Evolutionary conservation across 1,140 invertebrate genomes (phyloP), one percentile per base, ranked within the genome.

Genomic region (Lasaia peninsularis): DNA sequence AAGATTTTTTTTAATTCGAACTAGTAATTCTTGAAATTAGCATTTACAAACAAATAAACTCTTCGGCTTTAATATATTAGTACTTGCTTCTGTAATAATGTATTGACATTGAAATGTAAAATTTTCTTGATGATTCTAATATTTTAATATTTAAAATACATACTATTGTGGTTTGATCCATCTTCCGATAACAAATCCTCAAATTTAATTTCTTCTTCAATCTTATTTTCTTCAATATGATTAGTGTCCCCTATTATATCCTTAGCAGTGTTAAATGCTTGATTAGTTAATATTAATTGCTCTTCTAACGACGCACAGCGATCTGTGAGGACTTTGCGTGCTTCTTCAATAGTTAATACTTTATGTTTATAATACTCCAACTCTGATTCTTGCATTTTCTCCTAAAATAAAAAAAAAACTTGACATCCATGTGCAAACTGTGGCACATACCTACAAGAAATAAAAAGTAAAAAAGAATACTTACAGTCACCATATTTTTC

Each of bases 291-390:
- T n/a, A 83, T 34, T 14, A 86, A 55, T 11, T 65, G 75, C 59
- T 69, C 77, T 66, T 88, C 82, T 52, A 88, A 54, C 35, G 65
- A 14, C 71, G 69, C 73, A 58, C 77, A 88, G n/a, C 69, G 73
- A 12, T 77, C 73, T 20, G 74, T 56, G 31, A 82, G 55, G 8
- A 71, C 62, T 53, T 73, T 69, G 14, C 73, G 56, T 32, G 71
- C 66, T 49, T 77, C 33, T 59, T 86, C 77, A n/a, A 82, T 50
- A 10, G 56, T 56, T 52, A 62, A 35, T 52, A 85, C 51, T 63
- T 86, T 86, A 52, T 76, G 74, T n/a, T 73, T 77, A 2, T 65
- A 60, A 63, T 83, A 71, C 31, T 78, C 75, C 11, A 74, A 49
- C 67, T 88, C 82, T 31, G 77, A 57, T 6, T 61, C 44, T 60